Percentiles rank a stretch among this genome's conserved stretches.
Conservation (phyloP, 2,888 invertebrate genomes). For the Archaeoteleia sp. region DNA sequence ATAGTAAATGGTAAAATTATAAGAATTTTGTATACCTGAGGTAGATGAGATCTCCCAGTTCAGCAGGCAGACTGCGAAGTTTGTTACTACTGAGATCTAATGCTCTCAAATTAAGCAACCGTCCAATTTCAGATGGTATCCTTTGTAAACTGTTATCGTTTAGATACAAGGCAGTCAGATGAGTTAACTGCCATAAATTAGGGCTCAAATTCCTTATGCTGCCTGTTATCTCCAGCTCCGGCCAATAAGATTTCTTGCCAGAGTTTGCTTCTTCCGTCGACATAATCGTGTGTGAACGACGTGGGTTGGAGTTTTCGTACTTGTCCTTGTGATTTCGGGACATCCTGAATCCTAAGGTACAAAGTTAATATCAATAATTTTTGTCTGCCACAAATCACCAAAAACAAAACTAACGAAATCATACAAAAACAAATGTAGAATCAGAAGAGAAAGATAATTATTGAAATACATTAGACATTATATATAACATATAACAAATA, state of each 20-base stretch:
- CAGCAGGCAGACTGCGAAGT: constrained; percentile 93
- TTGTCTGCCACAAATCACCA: background rate
- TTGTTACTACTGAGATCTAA: constrained; percentile 97
- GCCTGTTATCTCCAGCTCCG: constrained; percentile 94
- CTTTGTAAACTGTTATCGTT: constrained; percentile 96
- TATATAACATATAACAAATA: no score
- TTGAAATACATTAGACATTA: no score
- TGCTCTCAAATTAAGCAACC: constrained; percentile 87
- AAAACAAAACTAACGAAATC: background rate
- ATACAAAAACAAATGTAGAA: no score
- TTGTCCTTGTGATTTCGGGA: constrained; percentile 87
- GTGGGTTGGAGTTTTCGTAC: constrained; percentile 87
- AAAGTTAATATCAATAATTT: constrained; percentile 2
- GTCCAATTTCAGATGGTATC: constrained; percentile 93
- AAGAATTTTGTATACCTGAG: constrained; percentile 83
- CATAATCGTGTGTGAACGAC: constrained; percentile 93
- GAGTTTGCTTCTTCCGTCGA: constrained; percentile 93
- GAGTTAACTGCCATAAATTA: constrained; percentile 91
- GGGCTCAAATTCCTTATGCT: constrained; percentile 96
- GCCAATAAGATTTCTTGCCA: constrained; percentile 95
- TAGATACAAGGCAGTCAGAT: constrained; percentile 95
- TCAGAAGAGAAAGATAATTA: no score
- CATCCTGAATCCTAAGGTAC: constrained; percentile 76
- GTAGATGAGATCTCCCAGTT: constrained; percentile 96
- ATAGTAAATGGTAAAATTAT: background rate